Base-by-base conservation (phyloP, 1,140 invertebrate genomes). In the Eulimnadia texana region DNA sequence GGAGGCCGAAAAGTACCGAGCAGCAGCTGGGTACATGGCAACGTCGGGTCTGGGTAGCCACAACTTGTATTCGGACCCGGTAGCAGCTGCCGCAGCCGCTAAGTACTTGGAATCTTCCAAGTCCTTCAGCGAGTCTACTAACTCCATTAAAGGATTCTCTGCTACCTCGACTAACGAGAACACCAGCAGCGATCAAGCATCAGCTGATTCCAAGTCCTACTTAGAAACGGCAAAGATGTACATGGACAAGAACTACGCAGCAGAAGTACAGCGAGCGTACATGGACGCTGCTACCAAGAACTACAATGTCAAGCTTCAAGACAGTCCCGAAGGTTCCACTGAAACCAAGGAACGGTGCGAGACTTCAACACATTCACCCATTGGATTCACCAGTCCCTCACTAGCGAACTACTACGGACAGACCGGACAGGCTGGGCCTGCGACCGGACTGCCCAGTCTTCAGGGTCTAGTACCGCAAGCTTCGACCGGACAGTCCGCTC, bases 171-270 rank as follows among this genome's bases (percentile, higher is more conserved):
- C 72, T 55, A 50, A 52, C 16, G 33, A 60, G 16, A 27, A 56
- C 19, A 50, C 78, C 0, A 53, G 69, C 80, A 6, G 80, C 81
- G 65, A 72, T 74, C 20, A 81, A 82, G 16, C 24, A 9, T 29
- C 49, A 1, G 83, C 84, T 2, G 74, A 84, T 16, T 84, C 83
- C 64, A 88, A 89, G 70, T 85, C 84, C 1, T 90, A 88, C 70
- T 82, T 84, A 64, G 83, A 85, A 47, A 61, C 63, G 27, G 58
- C 63, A 19, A 84, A 85, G 68, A 82, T 88, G 74, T 87, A 88
- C 72, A 84, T 86, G 80, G 84, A 86, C 16, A 50, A 55, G 20
- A 51, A 55, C 23, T 57, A 57, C 28, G 55, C 55, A 16, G 29
- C 54, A 9, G 63, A 33, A 58, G 61, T 50, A 6, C 55, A 59